Percentiles rank a stretch among this genome's conserved stretches.
Evolutionary conservation across 2,113 vertebrate species (phyloP).

Genomic region (Calyptomena viridis): DNA sequence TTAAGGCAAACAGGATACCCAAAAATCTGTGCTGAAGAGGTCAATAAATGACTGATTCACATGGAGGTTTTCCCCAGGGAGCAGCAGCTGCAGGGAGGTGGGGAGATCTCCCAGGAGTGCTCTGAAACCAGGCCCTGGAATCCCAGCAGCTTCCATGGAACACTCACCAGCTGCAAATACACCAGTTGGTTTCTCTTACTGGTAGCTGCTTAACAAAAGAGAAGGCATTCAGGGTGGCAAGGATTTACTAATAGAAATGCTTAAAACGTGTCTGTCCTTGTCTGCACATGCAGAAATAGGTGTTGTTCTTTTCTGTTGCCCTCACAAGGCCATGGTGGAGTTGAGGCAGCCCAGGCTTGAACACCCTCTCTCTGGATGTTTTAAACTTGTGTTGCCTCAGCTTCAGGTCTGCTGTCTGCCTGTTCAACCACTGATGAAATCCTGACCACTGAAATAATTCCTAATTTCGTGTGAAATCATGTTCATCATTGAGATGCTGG

Average conservation of each 20-base stretch:
- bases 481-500: neutral
- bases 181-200: neutral
- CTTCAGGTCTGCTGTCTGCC: neutral
- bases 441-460: neutral
- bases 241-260: neutral
- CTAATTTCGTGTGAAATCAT: neutral
- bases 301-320: neutral
- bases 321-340: neutral
- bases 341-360: neutral
- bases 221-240: neutral
- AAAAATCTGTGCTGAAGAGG: neutral
- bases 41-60: neutral
- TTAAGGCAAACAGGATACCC: neutral
- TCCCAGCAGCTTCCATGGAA: neutral
- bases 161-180: neutral
- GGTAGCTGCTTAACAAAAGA: neutral
- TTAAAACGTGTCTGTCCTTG: neutral
- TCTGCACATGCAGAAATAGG: neutral
- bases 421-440: neutral
- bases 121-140: neutral
- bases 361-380: neutral
- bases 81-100: neutral
- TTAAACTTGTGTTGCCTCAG: neutral
- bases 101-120: neutral
- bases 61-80: neutral